A percentile compares a stretch with the other conserved stretches of the same genome.
Conservation (phyloP, 2,797 vertebrate genomes). For the Paguma larvata region DNA sequence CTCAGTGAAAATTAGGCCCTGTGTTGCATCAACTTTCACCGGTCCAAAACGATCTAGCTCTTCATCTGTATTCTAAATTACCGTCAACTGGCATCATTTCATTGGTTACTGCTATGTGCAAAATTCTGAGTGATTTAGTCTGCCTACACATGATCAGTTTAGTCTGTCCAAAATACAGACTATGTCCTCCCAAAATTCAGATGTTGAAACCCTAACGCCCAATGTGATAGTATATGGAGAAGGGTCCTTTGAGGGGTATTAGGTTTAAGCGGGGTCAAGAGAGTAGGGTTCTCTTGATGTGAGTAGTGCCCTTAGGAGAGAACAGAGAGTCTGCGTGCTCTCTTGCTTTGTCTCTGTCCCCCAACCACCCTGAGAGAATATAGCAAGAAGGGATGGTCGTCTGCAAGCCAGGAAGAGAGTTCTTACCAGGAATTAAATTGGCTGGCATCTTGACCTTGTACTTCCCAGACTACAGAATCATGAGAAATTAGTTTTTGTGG, state of each 20-base stretch:
- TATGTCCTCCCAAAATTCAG: background rate
- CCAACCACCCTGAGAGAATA: background rate
- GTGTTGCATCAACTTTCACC: background rate
- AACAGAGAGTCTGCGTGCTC: background rate
- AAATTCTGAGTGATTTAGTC: background rate
- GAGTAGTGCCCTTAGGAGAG: background rate
- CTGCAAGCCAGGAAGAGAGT: background rate
- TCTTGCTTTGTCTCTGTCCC: background rate
- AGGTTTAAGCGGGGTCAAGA: background rate
- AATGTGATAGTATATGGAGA: background rate
- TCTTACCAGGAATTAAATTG: background rate
- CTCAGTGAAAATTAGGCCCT: background rate
- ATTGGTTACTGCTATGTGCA: background rate
- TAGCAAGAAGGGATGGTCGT: background rate
- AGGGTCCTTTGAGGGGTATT: background rate
- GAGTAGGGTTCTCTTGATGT: background rate
- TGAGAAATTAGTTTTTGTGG: background rate
- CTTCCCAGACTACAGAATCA: background rate
- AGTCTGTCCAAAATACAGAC: background rate
- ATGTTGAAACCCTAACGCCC: background rate
- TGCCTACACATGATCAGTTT: background rate
- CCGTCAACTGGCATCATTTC: slow-evolving; percentile 31
- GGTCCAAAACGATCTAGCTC: slow-evolving; percentile 19
- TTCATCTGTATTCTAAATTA: background rate
- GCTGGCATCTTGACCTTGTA: background rate